A percentile compares a stretch with the other conserved stretches of the same genome.
These are phyloP conservation scores for Cynopterus sphinx DNA, from an alignment of 2,797 vertebrate genomes.

Conservation along the genomic window DNA sequence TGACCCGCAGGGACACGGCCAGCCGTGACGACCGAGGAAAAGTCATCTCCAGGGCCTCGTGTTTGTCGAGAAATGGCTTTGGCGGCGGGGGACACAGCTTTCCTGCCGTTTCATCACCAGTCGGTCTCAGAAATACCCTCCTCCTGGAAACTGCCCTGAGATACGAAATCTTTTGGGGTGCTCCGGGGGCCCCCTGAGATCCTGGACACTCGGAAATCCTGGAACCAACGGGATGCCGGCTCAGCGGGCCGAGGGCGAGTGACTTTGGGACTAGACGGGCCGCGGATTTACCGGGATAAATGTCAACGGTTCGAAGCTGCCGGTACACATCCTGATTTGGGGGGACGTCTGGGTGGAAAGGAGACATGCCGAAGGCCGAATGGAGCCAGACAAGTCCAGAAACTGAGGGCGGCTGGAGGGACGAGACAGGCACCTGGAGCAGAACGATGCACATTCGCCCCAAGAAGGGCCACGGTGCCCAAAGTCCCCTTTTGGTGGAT, in stretches of 20 bases:
- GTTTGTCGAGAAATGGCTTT: not conserved
- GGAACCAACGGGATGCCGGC: not conserved
- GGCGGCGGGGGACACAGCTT: fast-evolving
- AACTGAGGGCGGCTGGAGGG: not conserved
- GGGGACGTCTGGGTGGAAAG: not conserved
- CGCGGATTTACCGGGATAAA: not conserved
- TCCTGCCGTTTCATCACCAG: not conserved
- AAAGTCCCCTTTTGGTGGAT: too few species aligned
- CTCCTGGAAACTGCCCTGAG: too few species aligned
- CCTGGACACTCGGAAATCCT: too few species aligned
- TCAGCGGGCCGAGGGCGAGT: not conserved
- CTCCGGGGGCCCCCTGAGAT: not conserved
- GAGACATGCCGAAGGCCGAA: not conserved
- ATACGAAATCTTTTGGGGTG: not conserved
- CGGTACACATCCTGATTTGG: too few species aligned
- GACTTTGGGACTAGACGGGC: not conserved
- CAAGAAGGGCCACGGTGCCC: not conserved
- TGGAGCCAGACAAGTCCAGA: not conserved
- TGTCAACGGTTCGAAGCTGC: not conserved
- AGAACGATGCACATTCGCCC: not conserved
- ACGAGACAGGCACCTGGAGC: not conserved
- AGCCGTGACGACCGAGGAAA: too few species aligned
- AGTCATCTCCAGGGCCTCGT: not conserved
- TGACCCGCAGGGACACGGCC: not conserved
- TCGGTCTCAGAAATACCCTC: not conserved